A percentile compares a stretch with the other conserved stretches of the same genome.
Evolutionary conservation across 2,888 invertebrate genomes (phyloP).

Genomic region (Aproaerema taeniolella): DNA sequence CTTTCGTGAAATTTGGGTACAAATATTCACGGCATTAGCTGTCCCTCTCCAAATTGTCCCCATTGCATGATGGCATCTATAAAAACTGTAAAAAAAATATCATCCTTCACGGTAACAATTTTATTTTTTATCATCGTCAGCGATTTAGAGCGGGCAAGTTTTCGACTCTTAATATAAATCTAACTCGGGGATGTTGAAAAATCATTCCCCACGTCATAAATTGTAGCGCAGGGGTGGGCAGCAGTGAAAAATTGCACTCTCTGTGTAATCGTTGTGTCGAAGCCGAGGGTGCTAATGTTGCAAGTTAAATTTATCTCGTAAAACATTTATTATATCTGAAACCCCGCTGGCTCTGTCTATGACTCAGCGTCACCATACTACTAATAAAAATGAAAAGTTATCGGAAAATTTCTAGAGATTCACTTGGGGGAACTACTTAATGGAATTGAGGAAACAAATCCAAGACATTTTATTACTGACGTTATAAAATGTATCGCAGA

Average conservation of each 20-base stretch:
- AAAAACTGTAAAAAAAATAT: no score
- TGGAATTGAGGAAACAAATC: no score
- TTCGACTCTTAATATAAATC: slow-evolving; percentile 63
- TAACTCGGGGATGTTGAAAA: slow-evolving; percentile 68
- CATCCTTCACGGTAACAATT: background rate
- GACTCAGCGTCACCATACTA: slow-evolving; percentile 30
- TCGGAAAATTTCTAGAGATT: slow-evolving; percentile 18
- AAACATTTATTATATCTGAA: slow-evolving; percentile 58
- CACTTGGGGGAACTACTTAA: no score
- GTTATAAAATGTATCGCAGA: no score
- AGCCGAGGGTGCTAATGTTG: slow-evolving; percentile 67
- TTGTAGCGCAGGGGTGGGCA: slow-evolving; percentile 60
- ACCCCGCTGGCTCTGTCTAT: slow-evolving; percentile 38
- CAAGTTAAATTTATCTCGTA: slow-evolving; percentile 63
- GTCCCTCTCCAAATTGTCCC: no score
- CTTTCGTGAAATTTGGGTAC: background rate
- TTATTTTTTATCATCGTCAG: slow-evolving; percentile 16
- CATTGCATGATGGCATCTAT: no score
- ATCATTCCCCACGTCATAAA: slow-evolving; percentile 69
- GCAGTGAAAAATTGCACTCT: slow-evolving; percentile 68
- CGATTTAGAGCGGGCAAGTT: slow-evolving; percentile 48
- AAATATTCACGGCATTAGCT: background rate
- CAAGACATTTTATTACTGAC: background rate
- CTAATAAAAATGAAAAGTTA: slow-evolving; percentile 35
- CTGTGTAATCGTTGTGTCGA: slow-evolving; percentile 61